Evolutionary conservation across 1,140 invertebrate species (phyloP), one percentile per base, ranked within the genome.

Genomic region (Neodiprion pinetum): DNA sequence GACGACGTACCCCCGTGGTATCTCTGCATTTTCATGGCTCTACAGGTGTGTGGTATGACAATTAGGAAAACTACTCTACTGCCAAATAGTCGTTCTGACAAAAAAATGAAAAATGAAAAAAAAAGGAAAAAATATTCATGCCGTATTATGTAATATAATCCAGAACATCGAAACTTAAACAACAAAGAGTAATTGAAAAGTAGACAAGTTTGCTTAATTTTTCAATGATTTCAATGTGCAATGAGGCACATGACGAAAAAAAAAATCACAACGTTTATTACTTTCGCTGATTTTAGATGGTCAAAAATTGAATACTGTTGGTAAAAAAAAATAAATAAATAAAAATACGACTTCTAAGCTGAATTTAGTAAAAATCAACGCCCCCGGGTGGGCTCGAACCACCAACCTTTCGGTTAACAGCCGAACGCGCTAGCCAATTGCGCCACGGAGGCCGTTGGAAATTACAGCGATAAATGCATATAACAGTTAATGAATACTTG

Each of bases 331-430:
- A 21, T 21, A 17, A 17, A 0, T 17, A 21, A 21, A 21, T 21
- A 21, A 21, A 21, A 21, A 21, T 21, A 21, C 17, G 17, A 21
- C 17, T 21, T 21, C 50, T 53, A 53, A 53, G 50, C 1, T 1
- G 50, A 53, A 1, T 11, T 21, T 21, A 17, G 9, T 78, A 81
- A 84, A 87, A 84, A 80, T 73, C 68, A 77, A 8, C 93, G 93
- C 93, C 92, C 93, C 93, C 92, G 93, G 93, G 93, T 94, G 93
- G 93, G 91, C 91, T 94, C 92, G 93, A 94, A 94, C 93, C 92
- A 94, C 93, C 93, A 93, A 94, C 93, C 93, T 94, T 94, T 93
- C 92, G 93, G 93, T 94, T 94, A 94, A 94, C 93, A 94, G 93
- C 93, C 17, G 17, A 21, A 21, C 17, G 17, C 17, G 17, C 17